Percentiles rank a stretch among this genome's conserved stretches.
phyloP scores from a whole-genome alignment of 2,888 invertebrate genomes.

The Thecocarcelia acutangulata region DNA sequence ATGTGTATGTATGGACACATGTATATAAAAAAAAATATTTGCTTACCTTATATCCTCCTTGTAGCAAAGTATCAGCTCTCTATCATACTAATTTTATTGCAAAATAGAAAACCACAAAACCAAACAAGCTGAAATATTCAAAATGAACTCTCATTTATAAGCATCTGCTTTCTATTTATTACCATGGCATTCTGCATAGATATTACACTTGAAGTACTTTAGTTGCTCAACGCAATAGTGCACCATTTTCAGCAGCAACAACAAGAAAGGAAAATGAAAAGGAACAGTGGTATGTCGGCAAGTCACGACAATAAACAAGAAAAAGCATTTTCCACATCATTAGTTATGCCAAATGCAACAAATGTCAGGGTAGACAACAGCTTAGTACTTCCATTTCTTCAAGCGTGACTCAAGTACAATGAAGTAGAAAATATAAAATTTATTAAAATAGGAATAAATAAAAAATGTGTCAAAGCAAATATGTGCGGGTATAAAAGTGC shows the following conservation, averaged over 20 bases:
- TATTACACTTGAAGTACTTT: neutral
- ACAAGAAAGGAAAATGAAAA: neutral
- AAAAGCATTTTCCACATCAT: conserved; percentile 78
- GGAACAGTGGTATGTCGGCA: neutral
- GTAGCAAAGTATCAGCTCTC: neutral
- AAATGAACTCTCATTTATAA: conserved; percentile 30
- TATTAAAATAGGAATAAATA: conserved; percentile 41
- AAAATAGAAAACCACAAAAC: neutral
- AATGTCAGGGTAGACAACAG: conserved; percentile 50
- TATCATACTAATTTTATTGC: neutral
- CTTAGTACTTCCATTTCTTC: conserved; percentile 19
- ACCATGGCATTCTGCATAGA: neutral
- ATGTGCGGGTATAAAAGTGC: no score
- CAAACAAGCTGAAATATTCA: neutral
- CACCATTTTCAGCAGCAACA: neutral
- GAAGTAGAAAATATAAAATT: conserved; percentile 35
- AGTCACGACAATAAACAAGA: conserved; percentile 44
- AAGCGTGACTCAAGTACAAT: neutral
- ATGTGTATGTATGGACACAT: no score
- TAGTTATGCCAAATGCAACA: conserved; percentile 75
- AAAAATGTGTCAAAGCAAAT: conserved; percentile 40
- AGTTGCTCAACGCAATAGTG: conserved; percentile 47
- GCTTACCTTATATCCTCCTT: neutral
- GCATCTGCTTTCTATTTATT: conserved; percentile 21
- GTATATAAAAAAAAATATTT: neutral